These are phyloP conservation scores for Syngnathoides biaculeatus DNA, from an alignment of 2,113 vertebrate species.

Conservation along the genomic window DNA sequence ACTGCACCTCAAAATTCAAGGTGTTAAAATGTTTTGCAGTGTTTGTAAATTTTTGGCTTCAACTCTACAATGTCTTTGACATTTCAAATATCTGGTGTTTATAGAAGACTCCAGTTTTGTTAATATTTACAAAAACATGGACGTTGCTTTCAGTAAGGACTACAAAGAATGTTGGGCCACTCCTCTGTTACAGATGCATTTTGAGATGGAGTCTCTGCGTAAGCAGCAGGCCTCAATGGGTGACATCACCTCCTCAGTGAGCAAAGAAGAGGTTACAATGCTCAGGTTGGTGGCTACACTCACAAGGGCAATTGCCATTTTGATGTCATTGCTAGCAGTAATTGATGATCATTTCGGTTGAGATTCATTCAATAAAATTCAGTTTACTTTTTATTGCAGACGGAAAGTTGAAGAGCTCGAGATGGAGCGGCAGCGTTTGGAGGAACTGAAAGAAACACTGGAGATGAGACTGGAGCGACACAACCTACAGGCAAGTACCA, in stretches of 20 bases:
- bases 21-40: no score
- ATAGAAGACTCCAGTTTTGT: no score
- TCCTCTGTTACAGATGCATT: conserved; percentile 55
- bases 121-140: no score
- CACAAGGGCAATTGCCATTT: neutral
- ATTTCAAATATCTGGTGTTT: no score
- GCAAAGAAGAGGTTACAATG: conserved; percentile 65
- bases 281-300: conserved; percentile 58
- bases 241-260: conserved; percentile 45
- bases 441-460: conserved; percentile 81
- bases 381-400: conserved; percentile 65
- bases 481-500: conserved; percentile 79
- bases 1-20: no score
- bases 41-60: no score
- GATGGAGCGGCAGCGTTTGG: conserved; percentile 78
- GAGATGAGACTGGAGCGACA: conserved; percentile 85
- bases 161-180: neutral
- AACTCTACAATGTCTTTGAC: no score
- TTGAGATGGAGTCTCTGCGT: conserved; percentile 68
- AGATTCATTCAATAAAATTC: neutral
- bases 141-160: no score
- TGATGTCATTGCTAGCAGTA: neutral
- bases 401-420: conserved; percentile 93
- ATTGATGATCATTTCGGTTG: neutral
- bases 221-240: conserved; percentile 56